A percentile compares a stretch with the other conserved stretches of the same genome.
phyloP scores from a whole-genome alignment of 2,797 vertebrate species.

The Manis crassicaudata region DNA sequence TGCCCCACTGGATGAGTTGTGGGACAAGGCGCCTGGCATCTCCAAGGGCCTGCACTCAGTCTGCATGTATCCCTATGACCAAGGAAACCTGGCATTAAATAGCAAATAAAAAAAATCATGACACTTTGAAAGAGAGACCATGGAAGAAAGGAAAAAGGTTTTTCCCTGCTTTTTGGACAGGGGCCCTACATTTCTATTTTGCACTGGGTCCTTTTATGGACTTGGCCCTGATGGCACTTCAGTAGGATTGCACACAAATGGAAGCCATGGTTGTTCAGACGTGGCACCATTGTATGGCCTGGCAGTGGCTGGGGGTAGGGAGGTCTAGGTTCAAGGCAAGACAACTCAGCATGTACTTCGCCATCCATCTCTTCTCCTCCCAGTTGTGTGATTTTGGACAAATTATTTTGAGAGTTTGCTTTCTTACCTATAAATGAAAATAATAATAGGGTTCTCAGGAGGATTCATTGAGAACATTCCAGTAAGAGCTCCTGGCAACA shows the following conservation, averaged over 20 bases:
- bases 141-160: neutral
- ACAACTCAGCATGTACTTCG: neutral
- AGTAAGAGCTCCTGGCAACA: neutral
- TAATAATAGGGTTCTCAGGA: neutral
- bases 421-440: neutral
- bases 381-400: neutral
- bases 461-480: neutral
- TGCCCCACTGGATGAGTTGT: neutral
- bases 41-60: neutral
- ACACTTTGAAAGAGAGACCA: neutral
- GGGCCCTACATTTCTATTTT: neutral
- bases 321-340: neutral
- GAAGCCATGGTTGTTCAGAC: neutral
- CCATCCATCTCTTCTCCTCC: neutral
- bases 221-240: neutral
- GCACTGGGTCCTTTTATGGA: neutral
- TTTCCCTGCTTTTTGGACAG: neutral
- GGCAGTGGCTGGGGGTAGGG: neutral
- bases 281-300: rapidly evolving
- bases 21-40: neutral
- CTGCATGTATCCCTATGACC: neutral
- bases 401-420: neutral
- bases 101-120: neutral
- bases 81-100: neutral
- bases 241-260: rapidly evolving